A percentile compares a stretch with the other conserved stretches of the same genome.
These are phyloP conservation scores for Scolopax bukidnonensis DNA, from an alignment of 2,797 vertebrate genomes.

Conservation along the genomic window DNA sequence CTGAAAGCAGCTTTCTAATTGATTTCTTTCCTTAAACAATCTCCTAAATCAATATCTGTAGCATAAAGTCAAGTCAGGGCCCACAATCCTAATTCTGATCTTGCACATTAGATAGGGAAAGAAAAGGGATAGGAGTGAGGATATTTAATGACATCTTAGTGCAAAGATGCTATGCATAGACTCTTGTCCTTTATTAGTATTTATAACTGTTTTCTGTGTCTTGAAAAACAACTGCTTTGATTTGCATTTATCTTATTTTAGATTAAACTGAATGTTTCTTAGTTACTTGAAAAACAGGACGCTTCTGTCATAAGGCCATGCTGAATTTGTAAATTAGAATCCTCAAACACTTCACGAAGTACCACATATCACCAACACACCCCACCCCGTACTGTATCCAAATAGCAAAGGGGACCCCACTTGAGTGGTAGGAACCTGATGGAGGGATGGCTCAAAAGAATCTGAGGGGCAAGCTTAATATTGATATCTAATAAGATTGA, in stretches of 20 bases:
- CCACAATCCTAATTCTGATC: background rate
- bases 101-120: background rate
- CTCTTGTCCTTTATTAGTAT: background rate
- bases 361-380: background rate
- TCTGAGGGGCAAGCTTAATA: background rate
- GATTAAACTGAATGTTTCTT: background rate
- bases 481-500: background rate
- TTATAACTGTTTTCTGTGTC: background rate
- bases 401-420: background rate
- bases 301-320: fast-evolving
- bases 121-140: background rate
- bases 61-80: background rate
- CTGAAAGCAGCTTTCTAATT: background rate
- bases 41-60: background rate
- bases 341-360: background rate
- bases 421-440: background rate
- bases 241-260: background rate
- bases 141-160: background rate
- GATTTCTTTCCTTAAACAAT: background rate
- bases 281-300: background rate
- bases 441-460: background rate
- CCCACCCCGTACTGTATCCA: fast-evolving
- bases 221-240: background rate
- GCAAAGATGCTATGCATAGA: background rate
- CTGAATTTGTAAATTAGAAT: background rate